These are phyloP conservation scores for Megalops atlanticus DNA, from an alignment of 2,113 vertebrate genomes.

Conservation along the genomic window DNA sequence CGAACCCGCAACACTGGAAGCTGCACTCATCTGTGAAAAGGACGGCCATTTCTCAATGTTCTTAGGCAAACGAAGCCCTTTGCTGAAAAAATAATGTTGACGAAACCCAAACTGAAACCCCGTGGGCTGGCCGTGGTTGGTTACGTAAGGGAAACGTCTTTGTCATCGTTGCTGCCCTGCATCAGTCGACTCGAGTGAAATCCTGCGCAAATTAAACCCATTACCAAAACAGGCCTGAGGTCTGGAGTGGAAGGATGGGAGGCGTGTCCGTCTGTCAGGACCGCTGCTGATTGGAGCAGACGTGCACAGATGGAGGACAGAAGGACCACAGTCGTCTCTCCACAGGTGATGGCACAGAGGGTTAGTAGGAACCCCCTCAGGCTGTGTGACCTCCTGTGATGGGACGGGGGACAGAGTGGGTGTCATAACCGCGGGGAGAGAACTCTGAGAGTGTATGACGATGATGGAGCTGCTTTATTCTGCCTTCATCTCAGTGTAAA, in stretches of 20 bases:
- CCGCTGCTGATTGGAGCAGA: background rate
- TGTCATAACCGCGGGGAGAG: background rate
- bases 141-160: background rate
- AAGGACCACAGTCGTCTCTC: no score
- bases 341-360: no score
- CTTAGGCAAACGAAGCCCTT: constrained; percentile 1
- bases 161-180: background rate
- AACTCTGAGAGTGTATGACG: no score
- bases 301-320: background rate
- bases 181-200: background rate
- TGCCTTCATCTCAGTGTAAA: no score
- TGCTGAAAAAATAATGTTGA: background rate
- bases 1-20: constrained; percentile 27
- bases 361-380: background rate
- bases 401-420: background rate
- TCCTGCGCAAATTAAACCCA: background rate
- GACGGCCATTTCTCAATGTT: background rate
- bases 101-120: background rate
- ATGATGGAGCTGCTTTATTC: no score
- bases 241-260: background rate
- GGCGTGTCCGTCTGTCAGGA: no score
- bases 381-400: background rate
- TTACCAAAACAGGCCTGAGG: background rate
- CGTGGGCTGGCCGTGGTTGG: background rate
- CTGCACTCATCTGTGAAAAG: constrained; percentile 26